Conservation (phyloP, 2,888 invertebrate genomes). For the Schizaphis graminum region DNA sequence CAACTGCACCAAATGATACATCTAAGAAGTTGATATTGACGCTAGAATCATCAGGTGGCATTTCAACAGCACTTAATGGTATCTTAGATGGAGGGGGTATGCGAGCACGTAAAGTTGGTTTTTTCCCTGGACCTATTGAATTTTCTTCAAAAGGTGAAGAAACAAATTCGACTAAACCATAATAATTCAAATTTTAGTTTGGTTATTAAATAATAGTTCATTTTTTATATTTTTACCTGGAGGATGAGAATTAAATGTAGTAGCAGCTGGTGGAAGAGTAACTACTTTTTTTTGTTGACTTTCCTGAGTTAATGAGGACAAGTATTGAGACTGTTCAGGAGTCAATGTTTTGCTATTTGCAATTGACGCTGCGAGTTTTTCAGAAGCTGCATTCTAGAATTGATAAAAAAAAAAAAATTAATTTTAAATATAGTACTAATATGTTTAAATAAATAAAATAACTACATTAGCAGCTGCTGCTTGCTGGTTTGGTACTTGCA, state of each 20-base stretch:
- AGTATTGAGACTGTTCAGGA: conserved; percentile 76
- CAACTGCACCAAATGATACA: conserved; percentile 81
- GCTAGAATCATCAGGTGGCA: conserved; percentile 84
- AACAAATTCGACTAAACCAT: conserved; percentile 58
- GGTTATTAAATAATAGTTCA: not conserved
- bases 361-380: conserved; percentile 55
- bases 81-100: conserved; percentile 85
- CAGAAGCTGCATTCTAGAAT: conserved; percentile 39
- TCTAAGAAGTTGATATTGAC: conserved; percentile 84
- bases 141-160: conserved; percentile 59
- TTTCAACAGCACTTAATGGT: conserved; percentile 93
- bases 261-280: conserved; percentile 50
- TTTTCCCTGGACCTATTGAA: conserved; percentile 73
- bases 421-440: not conserved
- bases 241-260: conserved; percentile 66
- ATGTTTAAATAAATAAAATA: not conserved
- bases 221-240: conserved; percentile 45
- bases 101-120: conserved; percentile 79
- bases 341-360: conserved; percentile 71
- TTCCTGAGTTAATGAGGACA: conserved; percentile 75
- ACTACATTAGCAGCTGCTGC: conserved; percentile 17
- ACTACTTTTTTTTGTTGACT: conserved; percentile 70
- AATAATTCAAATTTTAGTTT: not conserved
- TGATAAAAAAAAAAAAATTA: not conserved
- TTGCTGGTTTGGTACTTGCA: conserved; percentile 29